Percentiles rank a stretch among this genome's conserved stretches.
phyloP scores from a whole-genome alignment of 1,140 invertebrate species.

The Arion vulgaris region DNA sequence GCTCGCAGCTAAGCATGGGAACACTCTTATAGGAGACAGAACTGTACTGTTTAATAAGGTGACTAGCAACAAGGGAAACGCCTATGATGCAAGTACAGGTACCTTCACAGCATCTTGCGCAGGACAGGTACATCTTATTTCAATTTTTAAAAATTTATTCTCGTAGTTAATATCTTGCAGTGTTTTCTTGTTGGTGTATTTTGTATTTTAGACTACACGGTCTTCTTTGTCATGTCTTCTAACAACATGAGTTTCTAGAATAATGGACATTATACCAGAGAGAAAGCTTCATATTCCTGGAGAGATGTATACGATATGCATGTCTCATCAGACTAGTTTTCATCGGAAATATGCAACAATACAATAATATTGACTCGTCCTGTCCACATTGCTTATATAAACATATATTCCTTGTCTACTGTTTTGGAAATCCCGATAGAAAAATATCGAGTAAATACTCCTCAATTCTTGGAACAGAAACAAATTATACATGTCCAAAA shows the following conservation, averaged over 20 bases:
- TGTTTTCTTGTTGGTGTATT: not conserved
- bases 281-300: no score
- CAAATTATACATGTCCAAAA: no score
- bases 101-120: conserved; percentile 17
- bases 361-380: no score
- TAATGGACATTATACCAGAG: not conserved
- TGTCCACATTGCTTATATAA: no score
- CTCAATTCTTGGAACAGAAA: no score
- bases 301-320: no score
- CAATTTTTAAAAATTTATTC: not conserved
- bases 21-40: not conserved
- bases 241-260: not conserved
- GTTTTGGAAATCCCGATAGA: no score
- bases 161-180: not conserved
- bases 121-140: conserved; percentile 1
- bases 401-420: no score
- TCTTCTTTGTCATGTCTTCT: not conserved
- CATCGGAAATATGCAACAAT: no score
- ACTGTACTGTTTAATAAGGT: not conserved
- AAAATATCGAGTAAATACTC: no score
- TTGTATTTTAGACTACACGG: not conserved
- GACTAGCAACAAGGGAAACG: conserved; percentile 25
- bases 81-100: not conserved
- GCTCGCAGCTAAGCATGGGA: not conserved
- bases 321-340: no score